phyloP scores from a whole-genome alignment of 2,113 vertebrate genomes.

The Raja brachyura region DNA sequence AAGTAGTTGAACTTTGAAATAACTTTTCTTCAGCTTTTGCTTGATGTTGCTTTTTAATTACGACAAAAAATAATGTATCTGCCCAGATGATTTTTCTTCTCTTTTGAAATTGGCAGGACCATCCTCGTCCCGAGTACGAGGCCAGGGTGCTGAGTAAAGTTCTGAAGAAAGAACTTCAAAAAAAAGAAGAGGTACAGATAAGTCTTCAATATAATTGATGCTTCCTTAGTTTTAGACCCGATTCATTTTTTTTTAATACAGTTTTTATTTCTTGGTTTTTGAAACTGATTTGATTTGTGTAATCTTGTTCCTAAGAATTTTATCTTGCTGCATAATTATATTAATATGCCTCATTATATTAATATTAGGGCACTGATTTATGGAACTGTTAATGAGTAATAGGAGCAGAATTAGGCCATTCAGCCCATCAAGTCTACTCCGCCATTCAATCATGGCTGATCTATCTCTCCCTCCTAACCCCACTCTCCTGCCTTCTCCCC shows the following conservation, averaged over 20 bases:
- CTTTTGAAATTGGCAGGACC: constrained; percentile 58
- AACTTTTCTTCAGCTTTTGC: neutral
- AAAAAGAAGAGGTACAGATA: constrained; percentile 62
- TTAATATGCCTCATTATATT: neutral
- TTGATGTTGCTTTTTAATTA: too few species aligned
- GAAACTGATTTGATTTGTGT: neutral
- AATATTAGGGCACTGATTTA: neutral
- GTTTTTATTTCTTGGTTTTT: neutral
- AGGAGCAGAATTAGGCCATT: too few species aligned
- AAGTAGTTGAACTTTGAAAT: neutral
- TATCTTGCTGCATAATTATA: neutral
- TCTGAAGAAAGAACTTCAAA: constrained; percentile 60
- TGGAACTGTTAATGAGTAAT: neutral
- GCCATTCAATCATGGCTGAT: too few species aligned
- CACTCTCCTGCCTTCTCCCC: too few species aligned
- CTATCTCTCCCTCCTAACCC: too few species aligned
- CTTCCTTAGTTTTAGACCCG: neutral
- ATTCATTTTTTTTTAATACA: neutral
- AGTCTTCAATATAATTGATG: neutral
- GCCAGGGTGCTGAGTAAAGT: constrained; percentile 77
- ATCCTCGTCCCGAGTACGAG: constrained; percentile 85
- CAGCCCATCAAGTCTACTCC: too few species aligned
- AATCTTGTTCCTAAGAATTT: neutral
- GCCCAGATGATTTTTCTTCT: neutral
- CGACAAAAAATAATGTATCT: neutral